These are phyloP conservation scores for Papilio aristodemus DNA, from an alignment of 1,140 invertebrate species.

Conservation along the genomic window DNA sequence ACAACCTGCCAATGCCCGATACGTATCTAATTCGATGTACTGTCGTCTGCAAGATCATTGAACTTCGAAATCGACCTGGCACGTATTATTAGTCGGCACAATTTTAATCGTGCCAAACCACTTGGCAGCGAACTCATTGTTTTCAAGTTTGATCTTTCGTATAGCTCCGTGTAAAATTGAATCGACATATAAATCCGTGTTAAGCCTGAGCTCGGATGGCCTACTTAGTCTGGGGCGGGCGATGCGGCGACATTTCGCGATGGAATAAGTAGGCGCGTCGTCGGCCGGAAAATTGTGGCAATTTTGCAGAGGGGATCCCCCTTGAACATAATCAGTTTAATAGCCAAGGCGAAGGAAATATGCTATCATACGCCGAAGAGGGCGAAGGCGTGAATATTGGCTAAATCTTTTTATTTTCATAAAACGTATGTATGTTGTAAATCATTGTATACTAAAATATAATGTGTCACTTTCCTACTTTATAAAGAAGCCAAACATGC, in stretches of 20 bases:
- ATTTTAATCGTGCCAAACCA: slow-evolving; percentile 22
- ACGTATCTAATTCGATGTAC: slow-evolving; percentile 4
- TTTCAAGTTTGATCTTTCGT: slow-evolving; percentile 31
- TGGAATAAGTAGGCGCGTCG: slow-evolving; percentile 63
- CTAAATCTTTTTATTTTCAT: slow-evolving; percentile 3
- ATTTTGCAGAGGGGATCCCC: slow-evolving; percentile 56
- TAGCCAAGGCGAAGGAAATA: slow-evolving; percentile 47
- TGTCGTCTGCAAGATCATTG: slow-evolving; percentile 20
- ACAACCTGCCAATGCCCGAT: slow-evolving; percentile 43
- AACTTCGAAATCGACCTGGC: slow-evolving; percentile 16
- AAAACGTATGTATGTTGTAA: slow-evolving; percentile 2
- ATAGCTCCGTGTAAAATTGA: slow-evolving; percentile 47
- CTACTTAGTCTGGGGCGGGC: slow-evolving; percentile 53
- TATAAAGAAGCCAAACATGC: slow-evolving; percentile 16
- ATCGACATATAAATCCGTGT: slow-evolving; percentile 50
- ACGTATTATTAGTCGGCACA: slow-evolving; percentile 29
- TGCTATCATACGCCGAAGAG: slow-evolving; percentile 4
- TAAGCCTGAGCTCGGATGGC: slow-evolving; percentile 46
- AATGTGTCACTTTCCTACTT: not conserved
- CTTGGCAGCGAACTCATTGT: slow-evolving; percentile 28
- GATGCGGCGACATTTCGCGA: slow-evolving; percentile 58
- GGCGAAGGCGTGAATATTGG: slow-evolving; percentile 23
- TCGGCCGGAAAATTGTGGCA: slow-evolving; percentile 73
- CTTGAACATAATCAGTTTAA: slow-evolving; percentile 57
- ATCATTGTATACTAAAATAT: not conserved